These are phyloP conservation scores for Oryzias woworae DNA, from an alignment of 2,113 vertebrate genomes.

Conservation along the genomic window DNA sequence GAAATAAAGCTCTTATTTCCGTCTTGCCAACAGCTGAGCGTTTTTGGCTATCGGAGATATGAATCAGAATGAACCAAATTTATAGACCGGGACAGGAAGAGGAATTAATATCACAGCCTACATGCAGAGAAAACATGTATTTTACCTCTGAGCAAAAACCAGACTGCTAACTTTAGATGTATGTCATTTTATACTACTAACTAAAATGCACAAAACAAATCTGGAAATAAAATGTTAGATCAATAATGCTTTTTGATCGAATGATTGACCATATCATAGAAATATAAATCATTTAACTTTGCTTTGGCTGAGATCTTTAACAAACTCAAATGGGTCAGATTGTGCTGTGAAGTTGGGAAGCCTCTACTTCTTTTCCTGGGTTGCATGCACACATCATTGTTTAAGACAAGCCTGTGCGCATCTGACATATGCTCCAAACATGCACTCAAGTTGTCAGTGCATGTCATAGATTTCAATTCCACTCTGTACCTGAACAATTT, in stretches of 20 bases:
- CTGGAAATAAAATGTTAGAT: no score
- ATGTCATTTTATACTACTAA: constrained; percentile 22
- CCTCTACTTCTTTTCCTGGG: no score
- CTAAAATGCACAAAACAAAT: constrained; percentile 8
- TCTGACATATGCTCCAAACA: neutral
- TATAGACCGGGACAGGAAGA: constrained; percentile 38
- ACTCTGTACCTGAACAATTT: neutral
- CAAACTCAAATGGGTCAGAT: no score
- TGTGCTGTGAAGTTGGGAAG: no score
- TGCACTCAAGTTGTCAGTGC: neutral
- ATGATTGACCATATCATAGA: no score
- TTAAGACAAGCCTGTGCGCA: no score
- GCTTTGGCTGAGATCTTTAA: no score
- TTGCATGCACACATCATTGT: no score
- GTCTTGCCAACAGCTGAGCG: constrained; percentile 29
- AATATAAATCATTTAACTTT: no score
- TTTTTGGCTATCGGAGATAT: constrained; percentile 41
- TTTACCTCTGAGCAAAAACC: constrained; percentile 27
- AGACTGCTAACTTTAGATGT: constrained; percentile 40
- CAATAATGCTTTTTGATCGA: no score
- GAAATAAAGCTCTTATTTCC: constrained; percentile 37
- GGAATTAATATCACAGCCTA: constrained; percentile 66
- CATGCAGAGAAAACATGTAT: constrained; percentile 37
- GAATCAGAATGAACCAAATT: constrained; percentile 48
- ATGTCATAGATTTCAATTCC: neutral